These are phyloP conservation scores for Nemapogon koenigi DNA, from an alignment of 2,888 invertebrate genomes.

Conservation along the genomic window DNA sequence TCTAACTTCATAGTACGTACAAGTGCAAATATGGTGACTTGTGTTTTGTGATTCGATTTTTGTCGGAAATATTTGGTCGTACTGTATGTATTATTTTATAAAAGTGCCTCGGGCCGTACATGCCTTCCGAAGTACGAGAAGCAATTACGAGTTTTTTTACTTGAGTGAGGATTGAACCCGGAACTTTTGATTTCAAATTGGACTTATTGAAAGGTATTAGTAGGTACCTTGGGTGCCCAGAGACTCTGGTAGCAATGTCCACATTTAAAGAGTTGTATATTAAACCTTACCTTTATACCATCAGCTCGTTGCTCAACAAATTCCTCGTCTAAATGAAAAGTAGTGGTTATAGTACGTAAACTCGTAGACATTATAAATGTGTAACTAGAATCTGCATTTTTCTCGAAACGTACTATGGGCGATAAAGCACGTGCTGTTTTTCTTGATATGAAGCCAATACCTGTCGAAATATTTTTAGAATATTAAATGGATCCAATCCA, in stretches of 20 bases:
- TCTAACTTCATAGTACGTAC: too few relatives aligned
- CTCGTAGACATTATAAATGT: slow-evolving; percentile 30
- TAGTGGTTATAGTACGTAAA: slow-evolving; percentile 25
- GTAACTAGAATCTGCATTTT: slow-evolving; percentile 31
- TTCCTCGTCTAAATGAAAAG: slow-evolving; percentile 35
- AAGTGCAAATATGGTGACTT: too few relatives aligned
- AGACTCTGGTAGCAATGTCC: background rate
- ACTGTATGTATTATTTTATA: too few relatives aligned
- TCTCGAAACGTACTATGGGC: slow-evolving; percentile 25
- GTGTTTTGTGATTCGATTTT: too few relatives aligned
- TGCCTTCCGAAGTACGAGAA: too few relatives aligned
- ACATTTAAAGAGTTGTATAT: background rate
- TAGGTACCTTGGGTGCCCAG: background rate
- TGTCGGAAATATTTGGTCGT: too few relatives aligned
- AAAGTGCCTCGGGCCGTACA: too few relatives aligned
- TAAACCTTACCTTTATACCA: slow-evolving; percentile 28
- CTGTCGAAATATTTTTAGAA: slow-evolving; percentile 24
- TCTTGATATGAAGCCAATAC: slow-evolving; percentile 33
- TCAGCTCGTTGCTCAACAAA: slow-evolving; percentile 38
- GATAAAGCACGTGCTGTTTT: slow-evolving; percentile 33
- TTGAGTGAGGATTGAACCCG: too few relatives aligned
- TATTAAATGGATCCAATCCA: too few relatives aligned
- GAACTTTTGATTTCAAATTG: too few relatives aligned
- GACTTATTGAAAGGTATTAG: too few relatives aligned
- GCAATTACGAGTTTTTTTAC: too few relatives aligned